A percentile compares a stretch with the other conserved stretches of the same genome.
phyloP scores from a whole-genome alignment of 2,888 invertebrate species.

The Limnephilus lunatus region DNA sequence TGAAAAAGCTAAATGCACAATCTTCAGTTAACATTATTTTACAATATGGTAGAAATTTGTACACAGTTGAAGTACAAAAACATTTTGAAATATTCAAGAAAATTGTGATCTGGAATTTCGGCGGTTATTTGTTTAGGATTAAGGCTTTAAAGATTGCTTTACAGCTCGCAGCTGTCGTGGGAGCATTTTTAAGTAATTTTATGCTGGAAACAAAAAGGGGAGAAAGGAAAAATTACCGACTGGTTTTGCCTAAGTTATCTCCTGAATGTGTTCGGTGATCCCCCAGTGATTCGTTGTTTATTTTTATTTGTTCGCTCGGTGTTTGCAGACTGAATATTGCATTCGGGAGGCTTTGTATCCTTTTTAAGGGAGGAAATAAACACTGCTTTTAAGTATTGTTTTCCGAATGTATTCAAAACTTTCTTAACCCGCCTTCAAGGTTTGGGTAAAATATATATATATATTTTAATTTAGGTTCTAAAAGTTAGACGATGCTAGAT shows the following conservation, averaged over 20 bases:
- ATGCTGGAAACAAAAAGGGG: not conserved
- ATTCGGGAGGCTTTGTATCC: not conserved
- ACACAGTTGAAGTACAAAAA: not conserved
- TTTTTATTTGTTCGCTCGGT: not conserved
- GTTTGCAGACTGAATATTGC: not conserved
- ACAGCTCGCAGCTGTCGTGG: not conserved
- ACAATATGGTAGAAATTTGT: not conserved
- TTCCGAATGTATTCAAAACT: not conserved
- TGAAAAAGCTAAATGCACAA: not conserved
- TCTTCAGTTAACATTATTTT: not conserved
- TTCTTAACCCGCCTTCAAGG: not conserved
- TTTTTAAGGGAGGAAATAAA: not conserved
- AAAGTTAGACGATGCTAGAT: too few species aligned
- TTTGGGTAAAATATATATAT: not conserved
- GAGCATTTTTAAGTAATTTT: not conserved
- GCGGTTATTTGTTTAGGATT: not conserved
- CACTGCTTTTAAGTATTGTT: not conserved
- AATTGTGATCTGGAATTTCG: not conserved
- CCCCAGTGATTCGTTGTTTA: not conserved
- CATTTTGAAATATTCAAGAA: not conserved
- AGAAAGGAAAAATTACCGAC: not conserved
- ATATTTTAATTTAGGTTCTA: not conserved
- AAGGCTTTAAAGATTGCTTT: not conserved
- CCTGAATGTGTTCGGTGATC: not conserved
- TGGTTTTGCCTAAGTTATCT: not conserved